Evolutionary conservation across 2,113 vertebrate genomes (phyloP).

Genomic region (Hyla sarda): DNA sequence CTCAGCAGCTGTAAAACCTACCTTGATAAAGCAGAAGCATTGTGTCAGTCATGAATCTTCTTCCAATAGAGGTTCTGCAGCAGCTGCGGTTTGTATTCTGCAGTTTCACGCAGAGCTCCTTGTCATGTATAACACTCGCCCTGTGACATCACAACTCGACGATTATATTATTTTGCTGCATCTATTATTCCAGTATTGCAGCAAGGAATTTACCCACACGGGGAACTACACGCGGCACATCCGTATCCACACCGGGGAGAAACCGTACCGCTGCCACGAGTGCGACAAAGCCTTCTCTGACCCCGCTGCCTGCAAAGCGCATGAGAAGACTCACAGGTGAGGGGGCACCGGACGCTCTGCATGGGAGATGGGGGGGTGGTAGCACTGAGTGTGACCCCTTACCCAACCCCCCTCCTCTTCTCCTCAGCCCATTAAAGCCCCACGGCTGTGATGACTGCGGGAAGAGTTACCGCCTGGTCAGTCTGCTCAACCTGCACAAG

Average conservation of each 20-base stretch:
- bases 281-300: conserved; percentile 96
- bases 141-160: not conserved
- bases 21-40: too few relatives aligned
- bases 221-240: conserved; percentile 97
- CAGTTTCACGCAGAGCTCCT: too few relatives aligned
- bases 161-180: not conserved
- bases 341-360: too few relatives aligned
- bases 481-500: conserved; percentile 94
- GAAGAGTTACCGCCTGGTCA: conserved; percentile 97
- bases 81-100: too few relatives aligned
- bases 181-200: conserved; percentile 81
- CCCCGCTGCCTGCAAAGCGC: conserved; percentile 95
- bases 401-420: too few relatives aligned
- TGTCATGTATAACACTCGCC: not conserved
- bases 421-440: conserved; percentile 86
- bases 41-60: too few relatives aligned
- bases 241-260: conserved; percentile 94
- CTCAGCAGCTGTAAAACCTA: too few relatives aligned
- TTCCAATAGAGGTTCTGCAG: too few relatives aligned
- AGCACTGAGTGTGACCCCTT: not conserved
- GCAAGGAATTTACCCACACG: conserved; percentile 96
- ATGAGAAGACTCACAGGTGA: conserved; percentile 81
- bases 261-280: conserved; percentile 92
- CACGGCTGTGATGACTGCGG: conserved; percentile 92
- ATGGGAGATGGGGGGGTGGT: too few relatives aligned